phyloP scores from a whole-genome alignment of 2,888 invertebrate species.

The Pediacus dermestoides region DNA sequence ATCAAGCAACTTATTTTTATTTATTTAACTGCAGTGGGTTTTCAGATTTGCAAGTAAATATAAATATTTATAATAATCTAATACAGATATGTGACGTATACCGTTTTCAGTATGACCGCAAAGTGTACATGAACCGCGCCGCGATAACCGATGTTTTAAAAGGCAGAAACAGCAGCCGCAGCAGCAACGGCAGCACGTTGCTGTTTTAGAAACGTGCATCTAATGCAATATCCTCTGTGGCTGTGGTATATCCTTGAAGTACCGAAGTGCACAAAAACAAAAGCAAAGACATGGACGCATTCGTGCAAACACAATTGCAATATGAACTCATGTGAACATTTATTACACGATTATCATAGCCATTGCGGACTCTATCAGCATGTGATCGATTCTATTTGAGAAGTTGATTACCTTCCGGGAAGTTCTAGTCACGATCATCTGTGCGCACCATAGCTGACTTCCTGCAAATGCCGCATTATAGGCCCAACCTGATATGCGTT shows the following conservation, averaged over 20 bases:
- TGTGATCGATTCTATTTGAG: conserved; percentile 23
- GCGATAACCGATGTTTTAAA: conserved; percentile 1
- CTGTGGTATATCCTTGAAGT: not conserved
- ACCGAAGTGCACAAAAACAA: conserved; percentile 11
- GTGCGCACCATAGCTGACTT: conserved; percentile 25
- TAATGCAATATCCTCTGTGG: conserved; percentile 1
- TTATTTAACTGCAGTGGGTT: no score
- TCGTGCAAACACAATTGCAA: conserved; percentile 21
- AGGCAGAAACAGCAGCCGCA: no score
- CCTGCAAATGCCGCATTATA: no score
- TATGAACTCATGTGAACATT: conserved; percentile 18
- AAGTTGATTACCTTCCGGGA: conserved; percentile 28
- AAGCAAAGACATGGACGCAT: conserved; percentile 12
- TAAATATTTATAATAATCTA: conserved; percentile 2
- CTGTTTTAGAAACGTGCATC: not conserved
- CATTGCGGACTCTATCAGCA: conserved; percentile 16
- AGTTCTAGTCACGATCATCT: conserved; percentile 30
- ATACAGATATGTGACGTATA: not conserved
- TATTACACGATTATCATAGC: conserved; percentile 19
- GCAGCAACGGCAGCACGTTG: no score
- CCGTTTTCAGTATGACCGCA: not conserved
- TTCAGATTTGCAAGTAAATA: no score
- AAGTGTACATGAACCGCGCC: not conserved
- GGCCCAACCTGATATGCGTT: no score
- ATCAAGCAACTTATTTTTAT: no score